phyloP scores from a whole-genome alignment of 2,888 invertebrate species.

The Pardosa pseudoannulata region DNA sequence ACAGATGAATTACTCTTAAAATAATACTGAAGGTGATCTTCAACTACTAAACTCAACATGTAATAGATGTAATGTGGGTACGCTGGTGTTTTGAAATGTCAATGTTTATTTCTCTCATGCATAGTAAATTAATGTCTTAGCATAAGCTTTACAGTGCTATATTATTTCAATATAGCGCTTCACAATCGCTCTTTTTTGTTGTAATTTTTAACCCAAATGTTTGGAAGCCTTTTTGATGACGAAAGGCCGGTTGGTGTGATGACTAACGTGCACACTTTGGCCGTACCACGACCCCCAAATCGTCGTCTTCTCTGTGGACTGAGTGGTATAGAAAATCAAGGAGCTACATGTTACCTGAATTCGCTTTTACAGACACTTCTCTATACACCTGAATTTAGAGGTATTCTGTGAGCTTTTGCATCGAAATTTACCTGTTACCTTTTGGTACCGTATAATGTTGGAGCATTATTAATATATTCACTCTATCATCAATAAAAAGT shows the following conservation, averaged over 20 bases:
- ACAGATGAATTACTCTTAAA: too few relatives aligned
- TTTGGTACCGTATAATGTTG: background rate
- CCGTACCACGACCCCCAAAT: slow-evolving; percentile 49
- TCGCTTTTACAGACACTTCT: slow-evolving; percentile 78
- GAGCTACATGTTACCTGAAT: slow-evolving; percentile 79
- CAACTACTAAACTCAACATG: background rate
- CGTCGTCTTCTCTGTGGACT: slow-evolving; percentile 74
- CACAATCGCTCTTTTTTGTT: slow-evolving; percentile 14
- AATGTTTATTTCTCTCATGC: slow-evolving; percentile 32
- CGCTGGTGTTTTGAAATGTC: slow-evolving; percentile 53
- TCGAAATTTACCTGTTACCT: background rate
- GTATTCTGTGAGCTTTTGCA: slow-evolving; percentile 73
- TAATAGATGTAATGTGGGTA: slow-evolving; percentile 2
- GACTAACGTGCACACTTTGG: slow-evolving; percentile 64
- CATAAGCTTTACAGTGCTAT: slow-evolving; percentile 46
- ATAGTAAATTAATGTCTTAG: slow-evolving; percentile 44
- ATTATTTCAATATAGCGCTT: slow-evolving; percentile 63
- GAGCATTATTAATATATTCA: background rate
- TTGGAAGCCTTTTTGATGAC: slow-evolving; percentile 72
- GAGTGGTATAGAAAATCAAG: slow-evolving; percentile 78
- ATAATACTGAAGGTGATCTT: too few relatives aligned
- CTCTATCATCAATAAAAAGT: too few relatives aligned
- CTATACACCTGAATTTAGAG: slow-evolving; percentile 78
- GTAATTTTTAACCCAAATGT: slow-evolving; percentile 64
- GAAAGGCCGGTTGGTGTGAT: slow-evolving; percentile 70